These are phyloP conservation scores for Micropoecilia bifurca DNA, from an alignment of 2,797 vertebrate genomes.

Conservation along the genomic window DNA sequence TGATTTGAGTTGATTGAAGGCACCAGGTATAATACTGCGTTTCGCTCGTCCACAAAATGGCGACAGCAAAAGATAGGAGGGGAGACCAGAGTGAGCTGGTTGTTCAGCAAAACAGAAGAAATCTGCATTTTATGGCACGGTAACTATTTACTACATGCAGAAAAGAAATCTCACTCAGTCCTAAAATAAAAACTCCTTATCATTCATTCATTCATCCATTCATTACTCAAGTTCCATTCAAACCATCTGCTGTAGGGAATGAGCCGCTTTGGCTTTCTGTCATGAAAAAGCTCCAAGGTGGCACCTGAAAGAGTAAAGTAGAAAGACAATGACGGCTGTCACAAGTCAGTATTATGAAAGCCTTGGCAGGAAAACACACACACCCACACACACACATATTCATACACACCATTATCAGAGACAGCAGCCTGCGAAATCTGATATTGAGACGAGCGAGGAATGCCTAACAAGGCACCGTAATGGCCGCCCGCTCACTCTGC, in stretches of 20 bases:
- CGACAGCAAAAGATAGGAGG: no score
- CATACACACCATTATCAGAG: constrained; percentile 26
- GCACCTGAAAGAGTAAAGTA: constrained; percentile 48
- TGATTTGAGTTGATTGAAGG: no score
- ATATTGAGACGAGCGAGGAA: constrained; percentile 40
- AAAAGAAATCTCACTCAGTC: constrained; percentile 27
- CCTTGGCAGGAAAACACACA: constrained; percentile 8
- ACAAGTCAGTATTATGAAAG: constrained; percentile 49
- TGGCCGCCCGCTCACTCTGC: constrained; percentile 11
- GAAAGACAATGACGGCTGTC: constrained; percentile 50
- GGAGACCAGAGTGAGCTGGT: no score
- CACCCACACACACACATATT: neutral
- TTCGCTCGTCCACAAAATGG: no score
- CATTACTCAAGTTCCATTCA: constrained; percentile 30
- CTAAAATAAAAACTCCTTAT: constrained; percentile 35
- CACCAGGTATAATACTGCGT: no score
- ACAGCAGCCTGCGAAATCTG: constrained; percentile 44
- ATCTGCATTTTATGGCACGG: neutral
- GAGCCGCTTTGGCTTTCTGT: constrained; percentile 51
- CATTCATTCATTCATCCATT: constrained; percentile 61
- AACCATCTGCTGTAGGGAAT: constrained; percentile 44
- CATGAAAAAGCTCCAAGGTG: constrained; percentile 21
- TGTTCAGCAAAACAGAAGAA: neutral
- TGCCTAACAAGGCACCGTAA: constrained; percentile 36
- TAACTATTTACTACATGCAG: neutral